A percentile compares a stretch with the other conserved stretches of the same genome.
These are phyloP conservation scores for Pachydiplax longipennis DNA, from an alignment of 2,888 invertebrate species.

Conservation along the genomic window DNA sequence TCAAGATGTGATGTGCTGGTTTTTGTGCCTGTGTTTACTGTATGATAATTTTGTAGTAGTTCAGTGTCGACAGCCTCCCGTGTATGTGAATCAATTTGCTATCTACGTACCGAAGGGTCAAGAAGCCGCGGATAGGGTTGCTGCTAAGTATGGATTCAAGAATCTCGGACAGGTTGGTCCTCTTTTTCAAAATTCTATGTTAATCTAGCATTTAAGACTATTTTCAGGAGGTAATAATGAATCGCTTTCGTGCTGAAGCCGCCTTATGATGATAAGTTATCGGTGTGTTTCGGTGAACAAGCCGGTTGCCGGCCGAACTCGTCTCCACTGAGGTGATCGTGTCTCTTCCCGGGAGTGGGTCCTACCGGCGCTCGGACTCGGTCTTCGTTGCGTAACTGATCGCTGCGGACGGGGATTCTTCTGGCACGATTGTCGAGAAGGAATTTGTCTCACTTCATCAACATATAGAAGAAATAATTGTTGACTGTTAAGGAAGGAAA, in stretches of 20 bases:
- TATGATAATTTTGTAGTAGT: conserved; percentile 15
- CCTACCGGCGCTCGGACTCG: background rate
- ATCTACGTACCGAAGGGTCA: conserved; percentile 60
- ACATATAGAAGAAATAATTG: too few relatives aligned
- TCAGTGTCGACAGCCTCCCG: conserved; percentile 16
- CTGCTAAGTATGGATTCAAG: conserved; percentile 61
- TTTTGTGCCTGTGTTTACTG: conserved; percentile 27
- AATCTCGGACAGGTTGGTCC: conserved; percentile 60
- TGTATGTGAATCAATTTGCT: conserved; percentile 63
- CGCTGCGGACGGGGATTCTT: too few relatives aligned
- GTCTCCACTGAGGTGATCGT: background rate
- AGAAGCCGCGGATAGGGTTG: conserved; percentile 57
- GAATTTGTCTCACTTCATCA: too few relatives aligned
- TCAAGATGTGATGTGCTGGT: conserved; percentile 29
- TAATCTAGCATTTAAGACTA: background rate
- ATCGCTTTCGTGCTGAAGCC: too few relatives aligned
- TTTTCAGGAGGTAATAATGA: background rate
- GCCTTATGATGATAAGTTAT: background rate
- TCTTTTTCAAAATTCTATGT: background rate
- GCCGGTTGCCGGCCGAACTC: background rate
- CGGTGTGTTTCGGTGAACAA: too few relatives aligned
- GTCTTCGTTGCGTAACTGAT: background rate
- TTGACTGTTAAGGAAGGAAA: too few relatives aligned
- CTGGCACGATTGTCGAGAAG: too few relatives aligned
- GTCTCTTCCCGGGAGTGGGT: background rate